Base-by-base conservation (phyloP, 2,797 vertebrate species). In the Siniperca scherzeri region DNA sequence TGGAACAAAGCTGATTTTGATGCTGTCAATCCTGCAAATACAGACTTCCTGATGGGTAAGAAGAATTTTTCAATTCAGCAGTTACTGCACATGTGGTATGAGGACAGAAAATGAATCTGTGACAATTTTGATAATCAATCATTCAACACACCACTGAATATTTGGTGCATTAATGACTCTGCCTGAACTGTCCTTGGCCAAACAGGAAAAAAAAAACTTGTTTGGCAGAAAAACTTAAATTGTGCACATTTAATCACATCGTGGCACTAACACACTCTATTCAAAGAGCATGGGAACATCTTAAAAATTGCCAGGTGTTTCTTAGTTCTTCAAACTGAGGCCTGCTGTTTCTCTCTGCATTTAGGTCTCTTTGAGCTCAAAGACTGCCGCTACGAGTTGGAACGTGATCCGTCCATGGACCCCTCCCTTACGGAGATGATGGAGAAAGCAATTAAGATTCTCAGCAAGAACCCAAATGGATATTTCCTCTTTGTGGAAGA, bases 401-500 rank as follows among this genome's bases (percentile, higher is more conserved):
- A 96, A 0, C 95, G 96, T 5, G 60, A 97, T 81, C 0, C 21
- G 0, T 1, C 7, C 6, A 91, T 61, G 74, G 96, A 97, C 77
- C 96, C 96, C 1, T 96, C 96, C 0, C 94, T 97, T 13, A 92
- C 94, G 7, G 95, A 97, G 77, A 96, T 97, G 96, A 88, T 86
- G 80, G 96, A 96, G 11, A 97, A 96, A 82, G 96, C 96, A 46
- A 96, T 97, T 70, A 84, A 80, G 64, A 96, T 97, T 85, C 96
- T 97, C 19, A 84, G 91, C 50, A 96, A 90, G 71, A 97, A 97
- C 80, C 84, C 94, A 1, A 95, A 96, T 0, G 96, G 96, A 78
- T 97, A 90, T 90, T 97, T 91, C 76, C 96, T 97, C 36, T 97
- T 97, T 91, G 96, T 97, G 55, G 96, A 97, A 96, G 96, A 97